Evolutionary conservation across 1,140 invertebrate genomes (phyloP), one percentile per base, ranked within the genome.

Genomic region (Dreissena polymorpha): DNA sequence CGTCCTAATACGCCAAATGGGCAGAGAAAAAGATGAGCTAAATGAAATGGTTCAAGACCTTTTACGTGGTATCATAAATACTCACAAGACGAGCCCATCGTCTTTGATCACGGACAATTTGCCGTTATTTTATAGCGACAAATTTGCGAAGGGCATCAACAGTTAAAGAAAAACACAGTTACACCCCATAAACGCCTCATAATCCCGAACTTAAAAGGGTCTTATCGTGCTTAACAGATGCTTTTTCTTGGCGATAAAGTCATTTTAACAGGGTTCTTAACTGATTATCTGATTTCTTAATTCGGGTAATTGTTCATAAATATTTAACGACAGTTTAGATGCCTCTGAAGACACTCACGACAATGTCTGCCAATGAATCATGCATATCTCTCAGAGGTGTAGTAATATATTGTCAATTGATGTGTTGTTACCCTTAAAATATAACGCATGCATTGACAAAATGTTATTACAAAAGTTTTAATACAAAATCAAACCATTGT

Each of bases 231-330:
- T n/a, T 76, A 70, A 78, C 57, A 49, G 76, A 29, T 27, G 7
- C 69, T 49, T 57, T 29, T 60, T 55, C 39, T 25, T 39, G 39
- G 39, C 39, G 39, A 39, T 39, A 5, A 39, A 39, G 39, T 39
- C 67, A 0, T 39, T 51, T 27, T 27, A 70, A 70, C 50, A 29
- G 64, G 21, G 69, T 21, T n/a, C 65, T 78, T 69, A 78, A 51
- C 57, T 29, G 64, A 51, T 78, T 69, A 78, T 78, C 65, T 78
- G 76, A 27, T 18, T 25, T 21, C 13, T 18, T 53, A 69, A 69
- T 29, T 64, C 1, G 12, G n/a, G 18, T 78, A 78, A 78, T 78
- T 78, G 76, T 29, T 78, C 68, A 69, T 78, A 69, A 78, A 77
- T 49, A 5, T 69, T 77, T 78, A 78, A 18, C 50, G 12, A 49